Percentiles rank a stretch among this genome's conserved stretches.
Evolutionary conservation across 2,113 vertebrate genomes (phyloP).

Genomic region (Paradisaea rubra): DNA sequence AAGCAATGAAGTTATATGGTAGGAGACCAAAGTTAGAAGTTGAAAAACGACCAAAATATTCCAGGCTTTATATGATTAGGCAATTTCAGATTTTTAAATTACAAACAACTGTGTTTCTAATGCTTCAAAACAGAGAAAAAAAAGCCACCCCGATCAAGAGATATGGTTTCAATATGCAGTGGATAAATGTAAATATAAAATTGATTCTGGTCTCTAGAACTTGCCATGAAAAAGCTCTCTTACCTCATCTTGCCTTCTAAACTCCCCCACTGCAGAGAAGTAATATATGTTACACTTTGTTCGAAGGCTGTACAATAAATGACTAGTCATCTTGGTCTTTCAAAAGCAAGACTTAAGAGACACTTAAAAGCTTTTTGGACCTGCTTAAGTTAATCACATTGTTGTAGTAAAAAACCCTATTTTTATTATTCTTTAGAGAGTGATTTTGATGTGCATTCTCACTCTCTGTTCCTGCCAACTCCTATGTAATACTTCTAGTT

Average conservation of each 20-base stretch:
- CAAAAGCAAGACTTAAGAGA: not conserved
- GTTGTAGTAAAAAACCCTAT: not conserved
- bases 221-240: not conserved
- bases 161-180: not conserved
- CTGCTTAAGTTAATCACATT: not conserved
- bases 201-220: not conserved
- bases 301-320: not conserved
- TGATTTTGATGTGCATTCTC: not conserved
- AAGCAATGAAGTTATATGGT: not conserved
- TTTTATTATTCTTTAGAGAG: not conserved
- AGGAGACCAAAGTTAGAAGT: not conserved
- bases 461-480: not conserved
- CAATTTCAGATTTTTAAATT: not conserved
- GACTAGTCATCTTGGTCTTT: not conserved
- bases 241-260: not conserved
- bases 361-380: not conserved
- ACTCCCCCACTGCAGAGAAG: not conserved
- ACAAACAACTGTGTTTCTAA: not conserved
- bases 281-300: not conserved
- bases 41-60: not conserved
- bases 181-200: not conserved
- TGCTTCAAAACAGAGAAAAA: not conserved
- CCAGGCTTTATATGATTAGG: not conserved
- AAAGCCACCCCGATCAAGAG: accelerated
- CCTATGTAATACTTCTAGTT: not conserved